Evolutionary conservation across 2,113 vertebrate species (phyloP).

Genomic region (Zapornia atra): DNA sequence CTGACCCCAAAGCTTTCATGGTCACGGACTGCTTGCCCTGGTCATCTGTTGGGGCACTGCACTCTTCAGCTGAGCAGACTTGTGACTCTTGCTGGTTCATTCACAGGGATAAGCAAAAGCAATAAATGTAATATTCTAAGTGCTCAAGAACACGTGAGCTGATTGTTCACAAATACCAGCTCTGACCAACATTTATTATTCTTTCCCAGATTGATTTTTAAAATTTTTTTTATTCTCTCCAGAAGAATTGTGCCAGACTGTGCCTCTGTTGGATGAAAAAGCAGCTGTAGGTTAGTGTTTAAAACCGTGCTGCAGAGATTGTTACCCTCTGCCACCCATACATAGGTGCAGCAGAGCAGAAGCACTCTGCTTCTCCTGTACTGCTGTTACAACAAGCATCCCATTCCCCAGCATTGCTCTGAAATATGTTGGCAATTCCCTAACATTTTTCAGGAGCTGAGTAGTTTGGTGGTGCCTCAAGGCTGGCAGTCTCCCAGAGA

Average conservation of each 20-base stretch:
- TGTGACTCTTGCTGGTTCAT: background rate
- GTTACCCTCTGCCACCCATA: background rate
- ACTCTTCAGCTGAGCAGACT: background rate
- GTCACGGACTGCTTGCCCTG: background rate
- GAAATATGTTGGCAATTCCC: rapidly evolving
- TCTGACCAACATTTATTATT: background rate
- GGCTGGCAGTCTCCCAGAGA: background rate
- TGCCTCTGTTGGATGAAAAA: background rate
- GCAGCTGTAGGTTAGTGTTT: background rate
- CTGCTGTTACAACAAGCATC: rapidly evolving
- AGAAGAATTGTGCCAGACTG: background rate
- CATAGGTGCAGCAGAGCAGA: background rate
- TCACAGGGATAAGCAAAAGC: background rate
- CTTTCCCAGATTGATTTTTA: background rate
- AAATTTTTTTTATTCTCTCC: background rate
- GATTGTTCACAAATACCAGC: background rate
- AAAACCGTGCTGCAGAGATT: background rate
- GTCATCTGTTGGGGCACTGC: background rate
- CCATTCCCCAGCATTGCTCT: rapidly evolving
- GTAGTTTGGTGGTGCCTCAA: rapidly evolving
- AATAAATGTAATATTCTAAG: background rate
- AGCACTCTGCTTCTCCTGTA: background rate
- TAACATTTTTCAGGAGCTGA: background rate
- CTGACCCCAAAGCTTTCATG: background rate
- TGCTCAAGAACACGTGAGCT: background rate